Base-by-base conservation (phyloP, 1,140 invertebrate species). In the Drosophila burlai region DNA sequence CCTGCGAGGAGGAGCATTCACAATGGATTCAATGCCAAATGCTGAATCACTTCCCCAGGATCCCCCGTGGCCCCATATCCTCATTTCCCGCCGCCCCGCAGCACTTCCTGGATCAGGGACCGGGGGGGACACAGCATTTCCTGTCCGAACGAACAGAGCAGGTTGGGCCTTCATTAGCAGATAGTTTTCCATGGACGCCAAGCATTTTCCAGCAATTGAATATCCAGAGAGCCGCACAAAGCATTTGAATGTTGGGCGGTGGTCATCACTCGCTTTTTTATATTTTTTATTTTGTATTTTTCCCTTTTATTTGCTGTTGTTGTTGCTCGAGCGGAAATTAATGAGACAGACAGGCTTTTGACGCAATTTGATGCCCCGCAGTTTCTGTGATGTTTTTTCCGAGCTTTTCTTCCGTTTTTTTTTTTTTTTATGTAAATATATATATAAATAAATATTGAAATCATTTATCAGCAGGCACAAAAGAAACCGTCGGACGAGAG, bases 181-280 rank as follows among this genome's bases (percentile, higher is more conserved):
- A 84, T 84, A 84, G 82, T 84, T 84, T 84, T 74, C 69, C 68
- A 77, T 66, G 69, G 77, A 67, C 60, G 77, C 58, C 36, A 31
- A 74, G 60, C 82, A 84, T 84, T 84, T 85, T 84, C 82, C 82
- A 84, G 68, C 82, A 84, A 84, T 84, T 84, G 82, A 85, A 85
- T 86, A 81, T 84, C 74, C 72, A 65, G 26, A 58, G 64, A 77
- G 71, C 81, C 80, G 38, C 57, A 83, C 76, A 83, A 83, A 80
- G 66, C 77, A 84, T 84, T 84, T 77, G 60, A 85, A 84, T 84
- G 77, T 65, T 71, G 47, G 52, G 50, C 52, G 42, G 47, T 29
- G 42, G 47, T 45, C 24, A 47, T 63, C 38, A 42, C 46, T 31
- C 11, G 42, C 49, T 54, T 49, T 31, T 43, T 31, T 36, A 5